A percentile compares a stretch with the other conserved stretches of the same genome.
Conservation (phyloP, 2,113 vertebrate genomes). For the Centropus unirufus region DNA sequence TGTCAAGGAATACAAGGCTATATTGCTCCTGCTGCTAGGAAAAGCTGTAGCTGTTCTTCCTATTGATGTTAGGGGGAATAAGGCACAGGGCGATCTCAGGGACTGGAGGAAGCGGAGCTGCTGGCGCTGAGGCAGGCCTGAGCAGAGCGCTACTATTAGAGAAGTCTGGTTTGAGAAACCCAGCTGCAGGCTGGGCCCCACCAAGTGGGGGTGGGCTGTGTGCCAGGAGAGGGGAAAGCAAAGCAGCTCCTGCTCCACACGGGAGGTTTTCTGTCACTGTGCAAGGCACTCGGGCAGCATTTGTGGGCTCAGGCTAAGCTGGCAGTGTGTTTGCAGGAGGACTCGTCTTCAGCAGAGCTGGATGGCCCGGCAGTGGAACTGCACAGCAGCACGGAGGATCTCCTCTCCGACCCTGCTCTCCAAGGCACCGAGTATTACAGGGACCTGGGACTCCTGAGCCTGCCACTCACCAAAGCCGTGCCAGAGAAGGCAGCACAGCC, state of each 20-base stretch:
- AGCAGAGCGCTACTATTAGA: background rate
- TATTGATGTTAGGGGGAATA: background rate
- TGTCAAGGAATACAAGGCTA: background rate
- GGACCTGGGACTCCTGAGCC: constrained; percentile 77
- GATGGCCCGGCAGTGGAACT: constrained; percentile 70
- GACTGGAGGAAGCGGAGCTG: background rate
- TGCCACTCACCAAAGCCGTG: background rate
- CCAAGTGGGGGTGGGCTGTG: background rate
- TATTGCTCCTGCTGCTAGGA: background rate
- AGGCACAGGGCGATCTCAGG: background rate
- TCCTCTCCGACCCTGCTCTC: constrained; percentile 79
- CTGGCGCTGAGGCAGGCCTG: background rate
- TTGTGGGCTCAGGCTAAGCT: background rate
- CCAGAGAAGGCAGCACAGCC: background rate
- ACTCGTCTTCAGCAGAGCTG: constrained; percentile 68
- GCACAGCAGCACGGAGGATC: constrained; percentile 82
- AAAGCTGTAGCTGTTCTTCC: background rate
- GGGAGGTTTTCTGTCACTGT: fast-evolving
- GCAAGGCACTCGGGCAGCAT: background rate
- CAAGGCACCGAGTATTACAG: constrained; percentile 83
- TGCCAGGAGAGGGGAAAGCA: background rate
- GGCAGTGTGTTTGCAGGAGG: constrained; percentile 72
- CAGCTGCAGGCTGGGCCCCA: background rate
- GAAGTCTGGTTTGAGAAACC: background rate
- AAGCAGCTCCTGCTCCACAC: background rate